These are phyloP conservation scores for Ennomos quercinarius DNA, from an alignment of 2,888 invertebrate species.

Conservation along the genomic window DNA sequence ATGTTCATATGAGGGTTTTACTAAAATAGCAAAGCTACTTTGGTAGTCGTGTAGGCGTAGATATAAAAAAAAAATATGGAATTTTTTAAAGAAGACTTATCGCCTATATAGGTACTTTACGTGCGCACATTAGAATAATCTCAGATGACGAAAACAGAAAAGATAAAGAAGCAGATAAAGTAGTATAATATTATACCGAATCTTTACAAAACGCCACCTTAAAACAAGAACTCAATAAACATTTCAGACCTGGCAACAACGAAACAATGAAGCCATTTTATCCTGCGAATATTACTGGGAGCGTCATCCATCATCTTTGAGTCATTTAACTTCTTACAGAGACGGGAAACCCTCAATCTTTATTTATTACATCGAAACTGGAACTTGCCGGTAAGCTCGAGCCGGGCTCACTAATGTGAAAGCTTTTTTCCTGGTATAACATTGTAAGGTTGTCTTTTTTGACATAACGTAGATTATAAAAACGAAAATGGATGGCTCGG, in stretches of 20 bases:
- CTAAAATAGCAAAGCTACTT: slow-evolving; percentile 22
- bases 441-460: not conserved
- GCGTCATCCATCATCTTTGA: slow-evolving; percentile 22
- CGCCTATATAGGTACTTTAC: no score
- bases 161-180: not conserved
- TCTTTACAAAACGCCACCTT: slow-evolving; percentile 5
- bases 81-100: not conserved
- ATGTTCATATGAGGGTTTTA: slow-evolving; percentile 25
- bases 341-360: slow-evolving; percentile 25
- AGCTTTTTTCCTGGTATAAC: not conserved
- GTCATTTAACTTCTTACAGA: slow-evolving; percentile 17
- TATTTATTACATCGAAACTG: slow-evolving; percentile 22
- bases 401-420: not conserved
- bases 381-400: slow-evolving; percentile 4
- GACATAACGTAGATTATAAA: no score
- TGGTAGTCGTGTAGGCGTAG: slow-evolving; percentile 9
- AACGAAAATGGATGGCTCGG: no score
- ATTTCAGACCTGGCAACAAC: not conserved
- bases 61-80: not conserved
- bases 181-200: no score
- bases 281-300: slow-evolving; percentile 8
- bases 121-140: no score
- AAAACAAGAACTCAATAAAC: slow-evolving; percentile 2
- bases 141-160: no score
- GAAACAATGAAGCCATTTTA: slow-evolving; percentile 22